These are phyloP conservation scores for Micropoecilia bifurca DNA, from an alignment of 2,797 vertebrate species.

Conservation along the genomic window DNA sequence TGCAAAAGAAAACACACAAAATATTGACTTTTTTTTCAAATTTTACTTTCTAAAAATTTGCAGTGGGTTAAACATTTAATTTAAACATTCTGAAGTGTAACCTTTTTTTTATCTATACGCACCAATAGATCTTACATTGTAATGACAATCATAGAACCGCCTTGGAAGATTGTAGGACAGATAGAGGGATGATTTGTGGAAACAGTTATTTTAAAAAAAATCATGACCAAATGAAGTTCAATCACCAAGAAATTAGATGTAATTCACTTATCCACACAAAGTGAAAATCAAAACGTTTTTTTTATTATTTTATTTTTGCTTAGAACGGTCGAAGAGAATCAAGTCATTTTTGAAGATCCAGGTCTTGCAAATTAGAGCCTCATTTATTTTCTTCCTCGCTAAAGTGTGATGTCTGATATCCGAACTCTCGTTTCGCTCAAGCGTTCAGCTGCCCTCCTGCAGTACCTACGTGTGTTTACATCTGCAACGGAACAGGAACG, in stretches of 20 bases:
- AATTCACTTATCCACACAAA: background rate
- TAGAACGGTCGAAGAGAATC: background rate
- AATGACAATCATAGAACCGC: background rate
- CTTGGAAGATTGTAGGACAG: background rate
- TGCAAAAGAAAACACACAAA: background rate
- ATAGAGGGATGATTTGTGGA: background rate
- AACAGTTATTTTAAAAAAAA: background rate
- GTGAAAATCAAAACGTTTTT: background rate
- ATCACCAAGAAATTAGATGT: background rate
- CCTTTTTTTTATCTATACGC: background rate
- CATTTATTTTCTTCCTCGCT: background rate
- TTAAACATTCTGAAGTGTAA: background rate
- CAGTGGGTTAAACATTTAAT: conserved; percentile 1
- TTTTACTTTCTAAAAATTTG: background rate
- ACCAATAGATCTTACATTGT: background rate
- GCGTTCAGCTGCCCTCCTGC: conserved; percentile 20
- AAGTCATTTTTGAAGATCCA: conserved; percentile 7
- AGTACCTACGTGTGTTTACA: conserved; percentile 5
- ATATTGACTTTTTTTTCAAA: background rate
- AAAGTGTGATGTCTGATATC: conserved; percentile 17
- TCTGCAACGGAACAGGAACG: background rate
- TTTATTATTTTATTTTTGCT: background rate
- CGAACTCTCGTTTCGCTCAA: conserved; percentile 25
- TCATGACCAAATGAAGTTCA: background rate
- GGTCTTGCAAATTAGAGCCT: conserved; percentile 28